These are phyloP conservation scores for Alethe diademata DNA, from an alignment of 2,113 vertebrate genomes.

Conservation along the genomic window DNA sequence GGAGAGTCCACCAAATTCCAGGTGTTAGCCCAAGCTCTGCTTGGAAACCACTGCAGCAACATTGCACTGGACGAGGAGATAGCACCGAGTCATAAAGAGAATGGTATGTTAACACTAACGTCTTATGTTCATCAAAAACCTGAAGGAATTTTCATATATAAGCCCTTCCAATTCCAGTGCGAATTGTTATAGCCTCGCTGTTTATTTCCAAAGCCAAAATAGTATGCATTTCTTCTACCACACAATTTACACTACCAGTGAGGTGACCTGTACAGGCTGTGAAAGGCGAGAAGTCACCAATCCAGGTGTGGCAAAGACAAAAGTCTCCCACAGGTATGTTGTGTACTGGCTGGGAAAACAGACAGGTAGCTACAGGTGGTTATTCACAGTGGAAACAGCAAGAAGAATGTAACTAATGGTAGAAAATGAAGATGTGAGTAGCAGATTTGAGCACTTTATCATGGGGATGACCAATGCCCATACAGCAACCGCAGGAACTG, in stretches of 20 bases:
- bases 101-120: background rate
- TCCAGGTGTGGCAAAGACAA: background rate
- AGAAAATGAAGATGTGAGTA: background rate
- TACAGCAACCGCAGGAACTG: background rate
- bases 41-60: background rate
- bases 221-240: background rate
- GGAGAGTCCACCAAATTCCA: background rate
- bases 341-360: background rate
- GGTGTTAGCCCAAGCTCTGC: background rate
- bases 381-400: background rate
- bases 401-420: background rate
- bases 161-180: background rate
- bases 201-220: background rate
- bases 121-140: background rate
- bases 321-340: background rate
- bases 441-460: background rate
- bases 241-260: background rate
- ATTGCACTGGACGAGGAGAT: background rate
- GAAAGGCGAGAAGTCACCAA: background rate
- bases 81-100: background rate
- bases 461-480: background rate
- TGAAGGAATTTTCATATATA: background rate
- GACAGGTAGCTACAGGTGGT: background rate
- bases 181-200: background rate
- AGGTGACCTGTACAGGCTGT: background rate